These are phyloP conservation scores for Rattus rattus DNA, from an alignment of 2,113 vertebrate species.

Conservation along the genomic window DNA sequence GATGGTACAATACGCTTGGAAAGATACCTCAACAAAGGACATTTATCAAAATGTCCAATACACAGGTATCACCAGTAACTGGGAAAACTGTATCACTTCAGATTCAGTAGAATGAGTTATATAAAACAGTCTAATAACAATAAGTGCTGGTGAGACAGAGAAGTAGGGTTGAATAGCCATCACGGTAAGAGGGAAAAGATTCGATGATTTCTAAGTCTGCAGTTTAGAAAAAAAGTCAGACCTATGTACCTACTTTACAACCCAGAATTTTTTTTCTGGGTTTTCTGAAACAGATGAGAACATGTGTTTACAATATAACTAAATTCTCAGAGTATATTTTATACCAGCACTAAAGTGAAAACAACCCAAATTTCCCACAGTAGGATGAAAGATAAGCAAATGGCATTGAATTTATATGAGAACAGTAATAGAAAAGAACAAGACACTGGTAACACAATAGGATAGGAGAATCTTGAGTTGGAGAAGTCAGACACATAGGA, in stretches of 20 bases:
- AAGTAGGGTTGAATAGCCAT: background rate
- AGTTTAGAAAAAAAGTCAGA: constrained; percentile 34
- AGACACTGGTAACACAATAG: background rate
- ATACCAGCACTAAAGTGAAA: background rate
- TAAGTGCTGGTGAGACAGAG: background rate
- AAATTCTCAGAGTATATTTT: background rate
- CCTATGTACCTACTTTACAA: background rate
- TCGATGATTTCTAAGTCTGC: background rate
- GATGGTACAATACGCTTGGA: constrained; percentile 21
- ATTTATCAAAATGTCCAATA: background rate
- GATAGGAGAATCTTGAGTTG: background rate
- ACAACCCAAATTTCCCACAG: background rate
- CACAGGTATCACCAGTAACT: background rate
- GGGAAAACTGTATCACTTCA: background rate
- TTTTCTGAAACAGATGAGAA: constrained; percentile 9
- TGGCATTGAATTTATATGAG: background rate
- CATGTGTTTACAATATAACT: background rate
- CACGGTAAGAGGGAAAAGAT: background rate
- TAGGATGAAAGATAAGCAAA: background rate
- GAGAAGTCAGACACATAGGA: background rate
- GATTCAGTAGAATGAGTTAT: background rate
- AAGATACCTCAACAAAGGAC: background rate
- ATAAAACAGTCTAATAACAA: background rate
- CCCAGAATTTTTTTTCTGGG: background rate
- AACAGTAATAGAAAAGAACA: background rate